These are phyloP conservation scores for Ciona savignyi DNA, from an alignment of 23 tunicate genomes.

Conservation along the genomic window DNA sequence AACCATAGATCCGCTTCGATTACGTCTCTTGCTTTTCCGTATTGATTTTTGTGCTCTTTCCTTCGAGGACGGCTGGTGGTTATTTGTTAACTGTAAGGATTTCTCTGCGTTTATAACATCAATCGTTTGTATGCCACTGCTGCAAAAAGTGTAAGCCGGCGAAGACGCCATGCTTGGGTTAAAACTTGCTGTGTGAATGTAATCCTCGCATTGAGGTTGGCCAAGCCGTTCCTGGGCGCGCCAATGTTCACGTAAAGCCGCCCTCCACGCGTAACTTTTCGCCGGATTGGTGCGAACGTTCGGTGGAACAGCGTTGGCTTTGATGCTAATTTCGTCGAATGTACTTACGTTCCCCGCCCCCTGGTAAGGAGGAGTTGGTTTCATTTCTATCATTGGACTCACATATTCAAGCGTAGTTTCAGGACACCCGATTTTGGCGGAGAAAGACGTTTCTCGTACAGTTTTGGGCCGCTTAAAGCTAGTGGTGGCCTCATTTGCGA, in stretches of 20 bases:
- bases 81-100: no score
- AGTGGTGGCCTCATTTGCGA: not conserved
- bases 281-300: not conserved
- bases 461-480: not conserved
- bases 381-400: no score
- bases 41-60: not conserved
- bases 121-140: not conserved
- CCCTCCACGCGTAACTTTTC: not conserved
- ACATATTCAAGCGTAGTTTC: not conserved
- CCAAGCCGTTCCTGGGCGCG: not conserved
- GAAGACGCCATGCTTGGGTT: not conserved
- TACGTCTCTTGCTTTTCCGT: not conserved
- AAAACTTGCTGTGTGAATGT: not conserved
- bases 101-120: not conserved
- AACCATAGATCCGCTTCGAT: not conserved
- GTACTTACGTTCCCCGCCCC: not conserved
- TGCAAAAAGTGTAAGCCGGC: not conserved
- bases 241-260: not conserved
- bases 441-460: not conserved
- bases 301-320: not conserved
- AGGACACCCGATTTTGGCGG: not conserved
- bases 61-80: not conserved
- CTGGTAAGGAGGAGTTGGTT: not conserved
- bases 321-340: not conserved
- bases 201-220: not conserved